Evolutionary conservation across 1,140 invertebrate genomes (phyloP), one percentile per base, ranked within the genome.

Genomic region (Zophobas atratus): DNA sequence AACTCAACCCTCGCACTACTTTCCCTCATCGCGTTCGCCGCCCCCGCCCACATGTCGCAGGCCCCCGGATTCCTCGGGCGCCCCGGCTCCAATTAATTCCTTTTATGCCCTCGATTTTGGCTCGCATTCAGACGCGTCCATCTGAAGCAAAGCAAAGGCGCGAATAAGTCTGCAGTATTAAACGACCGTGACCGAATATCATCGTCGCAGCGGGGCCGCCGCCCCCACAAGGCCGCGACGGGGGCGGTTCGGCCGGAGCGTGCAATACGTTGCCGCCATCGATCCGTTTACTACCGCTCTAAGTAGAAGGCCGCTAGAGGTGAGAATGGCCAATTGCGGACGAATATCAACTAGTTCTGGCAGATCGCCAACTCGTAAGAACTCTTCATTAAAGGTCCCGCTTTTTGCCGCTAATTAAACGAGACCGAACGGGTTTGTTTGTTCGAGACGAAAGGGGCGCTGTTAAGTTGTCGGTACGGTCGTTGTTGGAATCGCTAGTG

Each of bases 101-200:
- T 20, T 20, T 20, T 20, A 20, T 20, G 20, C 20, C 20, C 20
- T 20, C 20, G 20, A 20, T 20, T 20, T 20, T 20, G 20, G 6
- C 3, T 5, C 6, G 49, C 43, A 46, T 46, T 8, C 43, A 20
- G 49, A 51, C n/a, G 49, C 4, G n/a, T 51, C 43, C 6, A 2
- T 5, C n/a, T 2, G 49, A 51, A 51, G 55, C n/a, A n/a, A 43
- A 67, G n/a, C 39, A 43, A 43, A 67, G 49, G n/a, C 49, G 49
- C 6, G 60, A 67, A 67, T 67, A 67, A 67, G 60, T 67, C 60
- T 67, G 60, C 60, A 67, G 60, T 67, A 67, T 67, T 67, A 67
- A 67, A 67, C 60, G 60, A 67, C 60, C 60, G 60, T 67, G 60
- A 67, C 60, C 60, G 60, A 67, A 67, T 67, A 67, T 67, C 56